Base-by-base conservation (phyloP, 2,113 vertebrate genomes). In the Spheniscus mendiculus region DNA sequence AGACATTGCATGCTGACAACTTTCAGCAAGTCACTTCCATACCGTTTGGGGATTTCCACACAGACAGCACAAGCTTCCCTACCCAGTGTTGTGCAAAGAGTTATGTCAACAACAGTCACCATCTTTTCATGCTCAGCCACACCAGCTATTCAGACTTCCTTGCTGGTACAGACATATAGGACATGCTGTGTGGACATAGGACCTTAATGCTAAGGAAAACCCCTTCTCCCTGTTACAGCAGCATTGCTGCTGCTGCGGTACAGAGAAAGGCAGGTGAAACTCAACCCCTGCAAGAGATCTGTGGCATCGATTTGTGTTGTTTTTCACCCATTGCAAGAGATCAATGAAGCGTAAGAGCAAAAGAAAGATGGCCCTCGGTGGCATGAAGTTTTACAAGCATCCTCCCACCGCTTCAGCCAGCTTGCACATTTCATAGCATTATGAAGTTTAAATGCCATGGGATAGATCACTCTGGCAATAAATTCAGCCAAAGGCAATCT, bases 401-500 rank as follows among this genome's bases (percentile, higher is more conserved):
- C 76, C 66, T 94, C 47, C 58, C 70, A 53, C 29, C 0, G 0
- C 52, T 94, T 77, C 83, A 92, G 90, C 87, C 91, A 92, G 80
- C 85, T 94, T 84, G 59, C 66, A 93, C 82, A 91, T 94, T 95
- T 96, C 29, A 10, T 22, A 80, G 70, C 61, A 79, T 55, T 55
- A 45, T 72, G 87, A 91, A 87, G 80, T 89, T 88, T 70, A 95
- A 97, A 95, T 73, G 87, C 73, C 91, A 95, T 22, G 30, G 78
- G 90, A 93, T 74, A 83, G 74, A 91, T 94, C 42, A 63, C 71
- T 65, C 91, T 93, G 93, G 96, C 87, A 85, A 80, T 96, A 96
- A 97, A 97, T 96, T 86, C 79, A 93, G 89, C 91, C 91, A 90
- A 83, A 96, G 94, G 94, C 97, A 95, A 83, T 86, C 95, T 96